These are phyloP conservation scores for Hippasteria phrygiana DNA, from an alignment of 53 echinoderm and acorn worm genomes.

Conservation along the genomic window DNA sequence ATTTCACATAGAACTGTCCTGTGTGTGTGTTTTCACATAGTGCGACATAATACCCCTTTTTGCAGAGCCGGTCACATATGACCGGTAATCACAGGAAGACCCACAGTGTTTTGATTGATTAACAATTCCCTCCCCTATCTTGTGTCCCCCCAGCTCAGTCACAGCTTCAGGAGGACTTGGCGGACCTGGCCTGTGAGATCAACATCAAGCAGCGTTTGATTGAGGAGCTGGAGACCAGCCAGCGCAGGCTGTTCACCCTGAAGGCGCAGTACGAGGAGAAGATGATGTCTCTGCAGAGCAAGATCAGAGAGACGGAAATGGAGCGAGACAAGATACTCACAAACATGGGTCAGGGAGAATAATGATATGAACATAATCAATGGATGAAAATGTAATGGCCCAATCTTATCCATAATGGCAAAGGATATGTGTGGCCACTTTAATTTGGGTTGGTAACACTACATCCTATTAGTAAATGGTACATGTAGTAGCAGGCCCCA, in stretches of 20 bases:
- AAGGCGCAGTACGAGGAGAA: constrained; percentile 96
- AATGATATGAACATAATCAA: background rate
- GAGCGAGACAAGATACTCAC: constrained; percentile 89
- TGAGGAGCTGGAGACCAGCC: constrained; percentile 92
- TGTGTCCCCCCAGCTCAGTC: constrained; percentile 67
- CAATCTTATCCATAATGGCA: no score
- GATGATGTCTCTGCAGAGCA: constrained; percentile 71
- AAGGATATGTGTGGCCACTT: no score
- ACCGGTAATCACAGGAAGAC: no score
- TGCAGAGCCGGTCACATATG: no score
- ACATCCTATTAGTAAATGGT: no score
- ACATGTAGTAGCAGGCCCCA: no score
- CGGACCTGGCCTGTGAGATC: constrained; percentile 96
- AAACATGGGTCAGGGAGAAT: constrained; percentile 78
- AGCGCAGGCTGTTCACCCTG: constrained; percentile 89
- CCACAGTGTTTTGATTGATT: background rate
- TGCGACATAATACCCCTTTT: no score
- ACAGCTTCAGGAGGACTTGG: constrained; percentile 88
- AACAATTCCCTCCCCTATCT: background rate
- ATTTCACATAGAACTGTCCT: no score
- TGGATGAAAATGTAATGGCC: no score
- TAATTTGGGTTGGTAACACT: no score
- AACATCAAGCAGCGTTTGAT: constrained; percentile 96
- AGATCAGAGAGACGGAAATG: constrained; percentile 93
- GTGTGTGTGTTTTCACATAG: no score